Conservation (phyloP, 1,140 invertebrate genomes). For the Gryon sp. region DNA sequence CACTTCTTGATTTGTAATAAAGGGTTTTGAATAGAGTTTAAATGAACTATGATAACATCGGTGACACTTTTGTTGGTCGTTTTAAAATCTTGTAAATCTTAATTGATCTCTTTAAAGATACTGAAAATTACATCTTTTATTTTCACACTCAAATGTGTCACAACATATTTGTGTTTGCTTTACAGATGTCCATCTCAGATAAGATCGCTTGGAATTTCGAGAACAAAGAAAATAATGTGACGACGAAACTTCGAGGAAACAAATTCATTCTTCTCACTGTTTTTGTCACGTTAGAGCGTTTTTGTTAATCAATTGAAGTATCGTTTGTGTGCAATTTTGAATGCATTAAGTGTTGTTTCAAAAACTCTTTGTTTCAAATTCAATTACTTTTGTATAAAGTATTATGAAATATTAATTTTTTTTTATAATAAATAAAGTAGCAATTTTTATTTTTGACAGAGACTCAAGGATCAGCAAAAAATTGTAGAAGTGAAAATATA, state of each 20-base stretch:
- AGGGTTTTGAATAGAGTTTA: not conserved
- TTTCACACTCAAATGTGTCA: slow-evolving; percentile 26
- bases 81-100: slow-evolving; percentile 29
- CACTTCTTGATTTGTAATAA: not conserved
- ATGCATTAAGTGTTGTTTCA: slow-evolving; percentile 71
- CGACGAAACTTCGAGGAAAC: not conserved
- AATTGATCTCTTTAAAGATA: slow-evolving; percentile 7
- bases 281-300: slow-evolving; percentile 65
- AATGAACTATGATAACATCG: too few relatives aligned
- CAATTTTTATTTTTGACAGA: too few relatives aligned
- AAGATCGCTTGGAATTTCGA: slow-evolving; percentile 2
- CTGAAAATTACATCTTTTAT: slow-evolving; percentile 6
- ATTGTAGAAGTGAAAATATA: too few relatives aligned
- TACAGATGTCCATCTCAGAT: not conserved
- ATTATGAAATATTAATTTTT: too few relatives aligned
- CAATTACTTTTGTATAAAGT: too few relatives aligned
- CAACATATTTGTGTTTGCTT: slow-evolving; percentile 12
- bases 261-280: slow-evolving; percentile 18
- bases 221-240: slow-evolving; percentile 10
- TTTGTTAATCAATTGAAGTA: slow-evolving; percentile 74
- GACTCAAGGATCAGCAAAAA: too few relatives aligned
- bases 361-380: too few relatives aligned
- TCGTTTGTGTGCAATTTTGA: slow-evolving; percentile 70
- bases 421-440: too few relatives aligned
- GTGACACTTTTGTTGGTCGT: too few relatives aligned